A percentile compares a stretch with the other conserved stretches of the same genome.
Evolutionary conservation across 1,140 invertebrate genomes (phyloP).

Genomic region (Scaptomyza pallida): DNA sequence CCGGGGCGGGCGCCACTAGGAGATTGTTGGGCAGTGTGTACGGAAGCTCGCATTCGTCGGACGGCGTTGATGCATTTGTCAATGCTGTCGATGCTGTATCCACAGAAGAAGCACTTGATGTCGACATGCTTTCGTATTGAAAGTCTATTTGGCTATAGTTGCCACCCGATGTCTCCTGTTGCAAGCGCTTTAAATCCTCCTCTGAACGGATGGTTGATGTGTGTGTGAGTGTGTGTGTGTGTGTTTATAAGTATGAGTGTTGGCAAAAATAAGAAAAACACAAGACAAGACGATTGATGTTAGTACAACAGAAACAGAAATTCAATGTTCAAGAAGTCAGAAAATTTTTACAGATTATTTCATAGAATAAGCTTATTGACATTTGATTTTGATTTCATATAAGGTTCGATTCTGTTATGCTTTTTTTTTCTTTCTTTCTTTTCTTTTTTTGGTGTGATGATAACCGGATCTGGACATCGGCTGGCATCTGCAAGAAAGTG

Average conservation of each 20-base stretch:
- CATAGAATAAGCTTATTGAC: conserved; percentile 11
- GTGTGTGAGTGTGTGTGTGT: conserved; percentile 73
- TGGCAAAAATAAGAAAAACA: conserved; percentile 66
- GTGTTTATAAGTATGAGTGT: conserved; percentile 74
- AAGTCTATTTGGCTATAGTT: conserved; percentile 92
- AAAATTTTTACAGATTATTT: conserved; percentile 8
- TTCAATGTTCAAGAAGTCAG: background rate
- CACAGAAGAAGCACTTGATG: conserved; percentile 3
- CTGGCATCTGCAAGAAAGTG: conserved; percentile 45
- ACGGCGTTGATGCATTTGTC: conserved; percentile 49
- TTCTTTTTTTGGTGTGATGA: background rate
- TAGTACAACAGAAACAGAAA: conserved; percentile 33
- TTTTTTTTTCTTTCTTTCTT: background rate
- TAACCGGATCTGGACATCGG: background rate
- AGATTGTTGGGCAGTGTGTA: conserved; percentile 89
- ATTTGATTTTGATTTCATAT: conserved; percentile 10
- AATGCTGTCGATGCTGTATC: conserved; percentile 36
- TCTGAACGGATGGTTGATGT: conserved; percentile 85
- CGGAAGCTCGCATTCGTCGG: conserved; percentile 88
- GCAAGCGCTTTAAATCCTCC: conserved; percentile 94
- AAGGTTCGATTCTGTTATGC: background rate
- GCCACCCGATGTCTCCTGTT: conserved; percentile 85
- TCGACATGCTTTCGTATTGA: conserved; percentile 87
- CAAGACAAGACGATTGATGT: conserved; percentile 45
- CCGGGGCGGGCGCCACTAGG: conserved; percentile 87